phyloP scores from a whole-genome alignment of 2,888 invertebrate species.

The Rhamphomyia laevipes region DNA sequence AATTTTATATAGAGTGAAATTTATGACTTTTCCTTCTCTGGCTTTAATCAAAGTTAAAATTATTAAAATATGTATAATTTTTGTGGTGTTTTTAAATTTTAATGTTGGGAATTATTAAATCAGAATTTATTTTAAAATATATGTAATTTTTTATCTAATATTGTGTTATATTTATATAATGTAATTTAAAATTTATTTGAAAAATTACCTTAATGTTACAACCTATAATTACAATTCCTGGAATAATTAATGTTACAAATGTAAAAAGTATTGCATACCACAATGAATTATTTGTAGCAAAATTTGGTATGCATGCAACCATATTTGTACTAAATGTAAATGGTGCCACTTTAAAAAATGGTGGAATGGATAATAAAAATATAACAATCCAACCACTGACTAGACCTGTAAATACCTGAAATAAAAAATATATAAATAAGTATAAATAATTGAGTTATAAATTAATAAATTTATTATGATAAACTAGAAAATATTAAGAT shows the following conservation, averaged over 20 bases:
- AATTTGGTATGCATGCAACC: slow-evolving; percentile 56
- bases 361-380: slow-evolving; percentile 50
- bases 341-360: slow-evolving; percentile 48
- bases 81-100: too few relatives aligned
- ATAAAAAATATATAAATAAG: not conserved
- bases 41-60: too few relatives aligned
- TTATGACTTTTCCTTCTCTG: too few relatives aligned
- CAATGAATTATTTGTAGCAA: slow-evolving; percentile 48
- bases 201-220: slow-evolving; percentile 56
- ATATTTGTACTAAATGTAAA: slow-evolving; percentile 44
- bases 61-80: too few relatives aligned
- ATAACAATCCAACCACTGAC: slow-evolving; percentile 55
- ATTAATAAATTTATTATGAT: too few relatives aligned
- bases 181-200: not conserved
- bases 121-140: too few relatives aligned
- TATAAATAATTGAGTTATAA: not conserved
- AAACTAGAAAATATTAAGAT: too few relatives aligned
- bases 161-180: too few relatives aligned
- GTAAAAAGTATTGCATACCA: slow-evolving; percentile 56
- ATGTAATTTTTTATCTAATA: too few relatives aligned
- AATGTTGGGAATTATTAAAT: too few relatives aligned
- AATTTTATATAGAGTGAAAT: too few relatives aligned
- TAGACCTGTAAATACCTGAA: slow-evolving; percentile 52
- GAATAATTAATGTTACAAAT: slow-evolving; percentile 51
- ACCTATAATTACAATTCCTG: slow-evolving; percentile 53